phyloP scores from a whole-genome alignment of 2,797 vertebrate species.

The Manis pentadactyla region DNA sequence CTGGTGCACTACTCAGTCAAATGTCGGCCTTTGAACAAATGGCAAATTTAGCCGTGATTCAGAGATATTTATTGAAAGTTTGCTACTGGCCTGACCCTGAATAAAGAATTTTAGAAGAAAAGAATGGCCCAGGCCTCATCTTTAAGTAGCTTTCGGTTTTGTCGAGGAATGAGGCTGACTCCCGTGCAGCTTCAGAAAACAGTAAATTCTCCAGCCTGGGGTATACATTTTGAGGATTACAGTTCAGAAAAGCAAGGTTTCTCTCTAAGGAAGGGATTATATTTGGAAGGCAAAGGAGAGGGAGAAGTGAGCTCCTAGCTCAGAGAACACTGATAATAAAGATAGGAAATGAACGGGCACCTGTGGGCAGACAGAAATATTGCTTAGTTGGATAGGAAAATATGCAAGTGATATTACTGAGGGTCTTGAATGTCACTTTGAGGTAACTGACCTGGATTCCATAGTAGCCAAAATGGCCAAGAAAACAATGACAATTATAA shows the following conservation, averaged over 20 bases:
- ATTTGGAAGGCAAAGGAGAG: background rate
- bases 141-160: conserved; percentile 25
- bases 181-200: background rate
- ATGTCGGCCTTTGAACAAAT: conserved; percentile 54
- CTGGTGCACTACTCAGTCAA: conserved; percentile 44
- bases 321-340: background rate
- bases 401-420: background rate
- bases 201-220: background rate
- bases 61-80: conserved; percentile 40
- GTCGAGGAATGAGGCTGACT: background rate
- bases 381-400: background rate
- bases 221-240: background rate
- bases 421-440: background rate
- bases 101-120: conserved; percentile 31
- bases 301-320: background rate
- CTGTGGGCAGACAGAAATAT: background rate
- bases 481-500: background rate
- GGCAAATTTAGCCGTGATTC: conserved; percentile 43
- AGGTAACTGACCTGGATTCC: background rate
- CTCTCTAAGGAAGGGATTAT: background rate
- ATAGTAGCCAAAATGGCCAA: background rate
- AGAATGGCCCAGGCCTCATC: background rate
- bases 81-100: background rate
- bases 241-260: background rate
- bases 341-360: background rate